Conservation (phyloP, 1,140 invertebrate genomes). For the Anastrepha ludens region DNA sequence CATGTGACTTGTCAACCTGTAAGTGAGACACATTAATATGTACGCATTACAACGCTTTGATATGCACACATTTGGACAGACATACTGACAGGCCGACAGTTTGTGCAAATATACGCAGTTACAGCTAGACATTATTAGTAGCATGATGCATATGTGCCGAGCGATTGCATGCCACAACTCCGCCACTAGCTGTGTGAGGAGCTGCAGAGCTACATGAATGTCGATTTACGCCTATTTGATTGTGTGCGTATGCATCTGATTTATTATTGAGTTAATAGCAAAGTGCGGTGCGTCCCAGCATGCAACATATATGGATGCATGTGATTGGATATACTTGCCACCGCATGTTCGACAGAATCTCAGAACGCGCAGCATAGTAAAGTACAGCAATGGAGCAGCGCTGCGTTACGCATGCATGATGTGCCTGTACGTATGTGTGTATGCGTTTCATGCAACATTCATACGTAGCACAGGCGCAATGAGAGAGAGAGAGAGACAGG, state of each 20-base stretch:
- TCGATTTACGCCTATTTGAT: neutral
- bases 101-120: neutral
- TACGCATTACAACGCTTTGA: neutral
- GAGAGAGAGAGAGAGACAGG: neutral
- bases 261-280: constrained; percentile 49
- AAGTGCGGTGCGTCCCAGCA: neutral
- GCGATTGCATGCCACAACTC: neutral
- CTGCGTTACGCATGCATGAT: neutral
- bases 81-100: neutral
- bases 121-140: neutral
- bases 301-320: neutral
- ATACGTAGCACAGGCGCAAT: neutral
- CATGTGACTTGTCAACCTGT: neutral
- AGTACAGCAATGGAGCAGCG: neutral
- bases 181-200: neutral
- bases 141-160: too few relatives aligned
- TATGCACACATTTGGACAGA: constrained; percentile 18
- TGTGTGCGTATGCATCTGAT: constrained; percentile 6
- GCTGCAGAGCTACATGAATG: neutral
- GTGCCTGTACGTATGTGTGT: neutral
- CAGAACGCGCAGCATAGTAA: neutral
- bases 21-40: neutral
- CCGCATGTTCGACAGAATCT: constrained; percentile 39
- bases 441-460: neutral
- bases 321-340: neutral